A percentile compares a stretch with the other conserved stretches of the same genome.
These are phyloP conservation scores for Poicephalus gulielmi DNA, from an alignment of 2,113 vertebrate species.

Conservation along the genomic window DNA sequence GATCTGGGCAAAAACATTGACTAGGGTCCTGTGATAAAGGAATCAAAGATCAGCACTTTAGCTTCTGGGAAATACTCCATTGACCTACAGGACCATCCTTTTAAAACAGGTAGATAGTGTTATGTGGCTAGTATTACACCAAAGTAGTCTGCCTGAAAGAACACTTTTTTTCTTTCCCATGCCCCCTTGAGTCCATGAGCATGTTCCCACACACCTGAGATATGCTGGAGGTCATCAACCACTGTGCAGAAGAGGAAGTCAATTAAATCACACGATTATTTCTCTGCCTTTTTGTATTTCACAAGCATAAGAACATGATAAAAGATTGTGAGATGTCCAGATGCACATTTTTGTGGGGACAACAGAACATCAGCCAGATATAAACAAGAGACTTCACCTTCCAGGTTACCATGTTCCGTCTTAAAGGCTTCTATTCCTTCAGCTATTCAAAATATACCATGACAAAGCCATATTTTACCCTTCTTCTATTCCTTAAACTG, in stretches of 20 bases:
- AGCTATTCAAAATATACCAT: background rate
- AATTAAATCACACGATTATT: background rate
- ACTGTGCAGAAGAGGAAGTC: background rate
- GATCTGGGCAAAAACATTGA: background rate
- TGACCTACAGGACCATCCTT: background rate
- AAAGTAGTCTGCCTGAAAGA: background rate
- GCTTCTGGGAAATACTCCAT: background rate
- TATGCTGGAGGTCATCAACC: background rate
- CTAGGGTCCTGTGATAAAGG: background rate
- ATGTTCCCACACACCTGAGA: background rate
- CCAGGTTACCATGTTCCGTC: background rate
- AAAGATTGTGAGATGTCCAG: background rate
- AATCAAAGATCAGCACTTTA: background rate
- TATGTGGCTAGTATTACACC: background rate
- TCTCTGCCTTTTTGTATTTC: background rate
- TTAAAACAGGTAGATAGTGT: background rate
- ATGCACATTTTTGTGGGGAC: background rate
- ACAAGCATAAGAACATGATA: background rate
- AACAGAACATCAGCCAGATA: background rate
- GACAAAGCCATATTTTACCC: background rate
- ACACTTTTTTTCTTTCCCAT: background rate
- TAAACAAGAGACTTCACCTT: background rate
- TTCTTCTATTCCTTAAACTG: background rate
- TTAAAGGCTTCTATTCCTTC: background rate
- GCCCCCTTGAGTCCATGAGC: background rate